Base-by-base conservation (phyloP, 1,140 invertebrate species). In the Tenebrio molitor region DNA sequence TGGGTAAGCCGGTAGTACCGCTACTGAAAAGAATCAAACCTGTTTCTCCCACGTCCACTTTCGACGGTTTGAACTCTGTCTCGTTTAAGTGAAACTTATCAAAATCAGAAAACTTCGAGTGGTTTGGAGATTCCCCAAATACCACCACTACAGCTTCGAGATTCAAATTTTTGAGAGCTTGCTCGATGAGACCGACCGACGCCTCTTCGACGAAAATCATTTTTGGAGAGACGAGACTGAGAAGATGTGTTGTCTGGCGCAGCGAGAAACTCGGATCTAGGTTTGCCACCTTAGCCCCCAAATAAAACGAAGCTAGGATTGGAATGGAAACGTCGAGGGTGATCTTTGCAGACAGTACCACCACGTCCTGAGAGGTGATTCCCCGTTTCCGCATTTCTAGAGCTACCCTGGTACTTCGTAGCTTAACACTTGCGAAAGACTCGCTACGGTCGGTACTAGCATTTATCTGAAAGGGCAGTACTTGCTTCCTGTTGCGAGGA, bases 1-100 rank as follows among this genome's bases (percentile, higher is more conserved):
- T 95, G 0, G 93, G 91, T 16, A 88, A 81, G 34, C 93, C 92
- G 23, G 92, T 94, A 1, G 93, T 94, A 10, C 93, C 93, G 74
- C 91, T 93, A 0, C 91, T 88, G 69, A 82, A 87, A 0, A 86
- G 78, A 75, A 88, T 83, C 16, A 84, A 65, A 12, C 80, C 80
- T 1, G 81, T 83, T 34, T 79, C 77, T 14, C 73, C 4, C 1
- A 67, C 21, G 21, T 74, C 36, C n/a, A 71, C 39, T 62, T 39
- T 44, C 4, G 68, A 8, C 0, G 75, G 75, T 15, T 50, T 70
- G 68, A 75, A 77, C 0, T 1, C 4, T 10, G 68, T 25, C 64
- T 77, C 73, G 36, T 74, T 46, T 14, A 12, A 2, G 4, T 12
- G 12, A 4, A 41, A 36, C 19, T 69, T 42, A 12, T 63, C 25